phyloP scores from a whole-genome alignment of 2,113 vertebrate genomes.

The Oryctolagus cuniculus region mOryCun1.1 NC_091453.1:50277501-50278000 shows the following conservation, averaged over 20 bases:
- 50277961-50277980: neutral
- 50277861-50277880: neutral
- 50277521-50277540: constrained; percentile 86
- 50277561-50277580: constrained; percentile 85
- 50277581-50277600: neutral
- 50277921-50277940: neutral
- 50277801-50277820: neutral
- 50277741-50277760: neutral
- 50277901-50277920: neutral
- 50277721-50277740: neutral
- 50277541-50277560: constrained; percentile 88
- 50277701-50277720: neutral
- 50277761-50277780: neutral
- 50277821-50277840: neutral
- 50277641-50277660: neutral
- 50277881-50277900: constrained; percentile 3
- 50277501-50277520: constrained; percentile 84
- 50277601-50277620: neutral
- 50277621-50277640: neutral
- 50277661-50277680: neutral
- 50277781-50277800: neutral
- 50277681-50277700: neutral
- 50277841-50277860: neutral
- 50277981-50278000: constrained; percentile 5
- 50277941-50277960: neutral